A percentile compares a stretch with the other conserved stretches of the same genome.
Conservation (phyloP, 2,888 invertebrate genomes). For the Gonocerus acuteangulatus region DNA sequence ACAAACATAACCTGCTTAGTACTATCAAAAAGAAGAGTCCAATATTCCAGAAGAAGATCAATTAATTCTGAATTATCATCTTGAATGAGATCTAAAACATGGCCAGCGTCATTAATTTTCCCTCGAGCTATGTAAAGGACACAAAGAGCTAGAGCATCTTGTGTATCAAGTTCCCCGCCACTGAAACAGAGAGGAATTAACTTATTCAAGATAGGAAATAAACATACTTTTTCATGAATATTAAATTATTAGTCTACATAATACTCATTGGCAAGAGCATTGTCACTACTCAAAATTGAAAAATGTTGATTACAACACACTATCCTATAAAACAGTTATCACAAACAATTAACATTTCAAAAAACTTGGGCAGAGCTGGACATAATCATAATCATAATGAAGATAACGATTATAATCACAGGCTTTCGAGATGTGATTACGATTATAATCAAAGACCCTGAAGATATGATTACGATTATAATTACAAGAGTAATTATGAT, state of each 20-base stretch:
- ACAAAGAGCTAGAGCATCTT: slow-evolving; percentile 34
- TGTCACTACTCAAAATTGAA: not conserved
- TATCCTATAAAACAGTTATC: too few species aligned
- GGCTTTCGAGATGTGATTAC: too few species aligned
- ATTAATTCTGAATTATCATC: slow-evolving; percentile 42
- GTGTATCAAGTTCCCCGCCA: slow-evolving; percentile 18
- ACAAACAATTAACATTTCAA: too few species aligned
- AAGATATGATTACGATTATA: too few species aligned
- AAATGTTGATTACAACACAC: too few species aligned
- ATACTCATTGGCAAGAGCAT: too few species aligned
- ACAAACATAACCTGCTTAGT: slow-evolving; percentile 39
- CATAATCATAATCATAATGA: too few species aligned
- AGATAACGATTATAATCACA: too few species aligned
- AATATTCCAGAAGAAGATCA: slow-evolving; percentile 45
- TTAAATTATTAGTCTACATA: too few species aligned
- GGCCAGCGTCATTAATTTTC: slow-evolving; percentile 31
- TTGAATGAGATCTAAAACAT: slow-evolving; percentile 27
- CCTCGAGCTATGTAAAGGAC: slow-evolving; percentile 33
- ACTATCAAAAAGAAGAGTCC: slow-evolving; percentile 49
- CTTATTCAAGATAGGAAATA: not conserved
- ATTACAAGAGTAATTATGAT: too few species aligned
- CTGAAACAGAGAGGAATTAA: not conserved
- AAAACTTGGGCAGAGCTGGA: too few species aligned
- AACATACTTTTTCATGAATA: not conserved
- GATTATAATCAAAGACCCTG: too few species aligned